Base-by-base conservation (phyloP, 2,797 vertebrate species). In the Clarias laeviceps region DNA sequence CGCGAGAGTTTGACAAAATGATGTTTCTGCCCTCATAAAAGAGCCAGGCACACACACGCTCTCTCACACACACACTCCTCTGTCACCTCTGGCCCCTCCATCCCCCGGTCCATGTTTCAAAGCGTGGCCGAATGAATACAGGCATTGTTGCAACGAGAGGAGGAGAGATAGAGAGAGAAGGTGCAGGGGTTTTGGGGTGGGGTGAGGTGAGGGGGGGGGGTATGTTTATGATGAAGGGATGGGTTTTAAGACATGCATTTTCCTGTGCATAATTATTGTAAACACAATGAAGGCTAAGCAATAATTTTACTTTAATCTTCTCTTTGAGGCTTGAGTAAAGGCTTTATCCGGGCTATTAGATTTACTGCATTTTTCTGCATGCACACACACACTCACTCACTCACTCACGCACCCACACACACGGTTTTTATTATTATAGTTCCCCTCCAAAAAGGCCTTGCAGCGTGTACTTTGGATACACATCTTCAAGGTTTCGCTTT, bases 81-180 rank as follows among this genome's bases (percentile, higher is more conserved):
- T 89, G 90, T 94, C 94, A 94, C 94, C 94, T 94, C 92, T 94
- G 90, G 85, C 92, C 93, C 91, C 89, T 91, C 87, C 90, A 87
- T 87, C 89, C 92, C 93, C 90, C 87, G 87, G 87, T 87, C 92
- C 90, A 83, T 93, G 93, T 95, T 94, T 94, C 92, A 96, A 94
- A 95, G 94, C 93, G 94, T 94, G 94, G 92, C 93, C 92, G 91
- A 90, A 95, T 95, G 94, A 96, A 95, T 95, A 90, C 89, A 87
- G 83, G 92, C 91, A 94, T 95, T 95, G 95, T 96, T 91, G 88
- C 89, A 32, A 83, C 27, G 90, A 88, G 87, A 83, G 84, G 77
- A 82, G 87, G 83, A 84, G 86, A 84, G 72, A 81, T 78, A 78
- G 62, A 45, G 70, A 73, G 73, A 82, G 68, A 84, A 22, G 29